Conservation (phyloP, 1,140 invertebrate genomes). For the Agraylea sexmaculata region DNA sequence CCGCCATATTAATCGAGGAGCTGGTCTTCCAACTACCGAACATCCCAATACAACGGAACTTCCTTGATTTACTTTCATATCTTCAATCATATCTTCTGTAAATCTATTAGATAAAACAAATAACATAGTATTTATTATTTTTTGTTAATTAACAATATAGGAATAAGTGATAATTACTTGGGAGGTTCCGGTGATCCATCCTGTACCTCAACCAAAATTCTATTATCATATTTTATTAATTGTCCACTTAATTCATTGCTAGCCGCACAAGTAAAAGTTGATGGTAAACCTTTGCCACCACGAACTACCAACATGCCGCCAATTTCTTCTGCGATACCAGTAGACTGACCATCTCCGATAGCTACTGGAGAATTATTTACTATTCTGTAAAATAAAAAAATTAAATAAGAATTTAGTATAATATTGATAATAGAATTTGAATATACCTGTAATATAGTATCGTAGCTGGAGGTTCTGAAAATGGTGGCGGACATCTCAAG, state of each 20-base stretch:
- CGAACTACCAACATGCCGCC: conserved; percentile 8
- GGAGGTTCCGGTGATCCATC: conserved; percentile 6
- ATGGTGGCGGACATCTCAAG: conserved; percentile 56
- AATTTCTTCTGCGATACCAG: too few relatives aligned
- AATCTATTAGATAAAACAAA: conserved; percentile 9
- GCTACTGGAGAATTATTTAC: neutral
- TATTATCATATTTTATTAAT: conserved; percentile 10
- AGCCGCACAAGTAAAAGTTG: conserved; percentile 13
- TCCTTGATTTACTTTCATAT: conserved; percentile 10
- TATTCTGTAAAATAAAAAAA: conserved; percentile 9
- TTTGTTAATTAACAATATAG: neutral
- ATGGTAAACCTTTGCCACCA: neutral
- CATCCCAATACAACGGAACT: conserved; percentile 40
- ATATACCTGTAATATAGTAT: conserved; percentile 10
- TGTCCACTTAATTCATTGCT: conserved; percentile 12
- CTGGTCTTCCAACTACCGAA: conserved; percentile 47
- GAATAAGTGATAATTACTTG: conserved; percentile 5
- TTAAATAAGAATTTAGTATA: neutral
- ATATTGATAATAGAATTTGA: neutral
- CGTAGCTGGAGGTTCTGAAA: conserved; percentile 48
- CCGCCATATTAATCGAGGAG: conserved; percentile 46
- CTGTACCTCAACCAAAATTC: conserved; percentile 10
- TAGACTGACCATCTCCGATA: conserved; percentile 1
- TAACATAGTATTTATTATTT: neutral
- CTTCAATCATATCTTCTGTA: conserved; percentile 14